Evolutionary conservation across 2,888 invertebrate genomes (phyloP).

Genomic region (Parapristionchus giblindavisi): DNA sequence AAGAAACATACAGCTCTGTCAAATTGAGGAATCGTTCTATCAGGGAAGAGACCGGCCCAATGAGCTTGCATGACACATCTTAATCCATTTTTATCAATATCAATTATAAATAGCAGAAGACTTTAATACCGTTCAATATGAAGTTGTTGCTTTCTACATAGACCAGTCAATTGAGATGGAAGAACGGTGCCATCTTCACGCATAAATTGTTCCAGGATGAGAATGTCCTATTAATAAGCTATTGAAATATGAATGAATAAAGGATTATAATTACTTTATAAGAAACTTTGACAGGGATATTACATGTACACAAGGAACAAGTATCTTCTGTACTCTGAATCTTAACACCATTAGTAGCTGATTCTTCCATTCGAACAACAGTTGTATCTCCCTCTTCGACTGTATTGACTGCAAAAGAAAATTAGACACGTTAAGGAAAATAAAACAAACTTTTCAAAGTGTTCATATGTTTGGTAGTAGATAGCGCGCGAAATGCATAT

Average conservation of each 20-base stretch:
- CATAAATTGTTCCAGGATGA: slow-evolving; percentile 71
- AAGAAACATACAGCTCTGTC: slow-evolving; percentile 51
- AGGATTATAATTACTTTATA: slow-evolving; percentile 47
- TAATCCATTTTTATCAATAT: neutral
- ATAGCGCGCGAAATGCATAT: neutral
- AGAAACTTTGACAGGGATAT: slow-evolving; percentile 58
- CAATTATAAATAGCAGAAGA: slow-evolving; percentile 9
- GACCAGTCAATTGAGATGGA: slow-evolving; percentile 67
- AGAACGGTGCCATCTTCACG: slow-evolving; percentile 70
- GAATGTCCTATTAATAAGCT: slow-evolving; percentile 64
- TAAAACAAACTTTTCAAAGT: slow-evolving; percentile 9
- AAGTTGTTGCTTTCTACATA: slow-evolving; percentile 65
- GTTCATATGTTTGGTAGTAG: neutral
- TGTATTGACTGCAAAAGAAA: slow-evolving; percentile 38
- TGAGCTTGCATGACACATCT: slow-evolving; percentile 69
- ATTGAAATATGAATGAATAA: neutral
- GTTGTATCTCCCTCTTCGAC: slow-evolving; percentile 39
- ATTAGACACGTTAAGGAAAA: neutral
- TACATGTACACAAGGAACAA: slow-evolving; percentile 63
- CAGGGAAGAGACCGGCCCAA: slow-evolving; percentile 72
- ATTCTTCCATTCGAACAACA: slow-evolving; percentile 46
- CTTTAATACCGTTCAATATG: slow-evolving; percentile 53
- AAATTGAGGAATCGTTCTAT: slow-evolving; percentile 61
- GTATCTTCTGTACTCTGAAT: slow-evolving; percentile 43
- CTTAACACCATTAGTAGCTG: slow-evolving; percentile 37